Evolutionary conservation across 2,888 invertebrate genomes (phyloP), one percentile per base, ranked within the genome.

Genomic region (Cremastobaeus sp.): DNA sequence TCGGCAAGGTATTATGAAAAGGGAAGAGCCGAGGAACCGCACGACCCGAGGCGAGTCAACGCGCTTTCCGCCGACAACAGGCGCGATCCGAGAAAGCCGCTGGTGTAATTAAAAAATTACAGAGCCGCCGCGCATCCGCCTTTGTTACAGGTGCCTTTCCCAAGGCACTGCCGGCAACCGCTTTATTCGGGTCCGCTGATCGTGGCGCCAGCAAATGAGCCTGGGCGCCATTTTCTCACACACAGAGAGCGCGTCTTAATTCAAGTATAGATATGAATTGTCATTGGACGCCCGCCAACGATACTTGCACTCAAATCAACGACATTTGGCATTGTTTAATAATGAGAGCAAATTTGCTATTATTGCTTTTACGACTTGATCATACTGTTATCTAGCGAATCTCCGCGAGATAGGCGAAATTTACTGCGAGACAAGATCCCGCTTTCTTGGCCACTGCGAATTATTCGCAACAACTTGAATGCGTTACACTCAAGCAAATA

Each of bases 51-150:
- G 76, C 71, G 41, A 50, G 41, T 52, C 59, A 37, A 41, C 66
- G 65, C 47, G 55, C 50, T 50, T 64, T 64, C 55, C 50, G 70
- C 48, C 54, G 47, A 62, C 69, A 52, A 59, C 20, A 45, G 55
- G 52, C 65, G 64, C 50, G 57, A 65, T 60, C 39, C 30, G 14
- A 35, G 69, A 59, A 47, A 37, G 66, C 37, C n/a, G 60, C 78
- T 79, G 70, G 64, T 77, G 83, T 84, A 85, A 86, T 86, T 85
- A 86, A 85, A 86, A 85, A 86, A 85, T 83, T 85, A 84, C 80
- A 82, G 83, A 79, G 80, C 73, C 78, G 77, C 75, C 70, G 50
- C 73, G 66, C 73, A 74, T 78, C 77, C 66, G 65, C 74, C 75
- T 74, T 77, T 76, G 76, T 79, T 78, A 75, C 76, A 69, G 71